Conservation (phyloP, 2,113 vertebrate genomes). For the Callospermophilus lateralis region DNA sequence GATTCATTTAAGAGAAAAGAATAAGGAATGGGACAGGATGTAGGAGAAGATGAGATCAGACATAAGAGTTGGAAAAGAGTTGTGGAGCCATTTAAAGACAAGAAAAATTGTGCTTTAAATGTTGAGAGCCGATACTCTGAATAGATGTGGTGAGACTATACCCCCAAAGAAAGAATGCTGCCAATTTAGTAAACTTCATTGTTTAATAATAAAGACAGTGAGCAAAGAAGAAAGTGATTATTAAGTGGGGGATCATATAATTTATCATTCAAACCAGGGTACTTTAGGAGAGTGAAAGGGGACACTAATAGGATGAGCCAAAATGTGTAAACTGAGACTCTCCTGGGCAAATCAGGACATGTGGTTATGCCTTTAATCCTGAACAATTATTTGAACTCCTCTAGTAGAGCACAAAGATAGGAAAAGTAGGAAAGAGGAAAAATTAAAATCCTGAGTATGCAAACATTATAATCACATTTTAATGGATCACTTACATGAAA, state of each 20-base stretch:
- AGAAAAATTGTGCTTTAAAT: conserved; percentile 23
- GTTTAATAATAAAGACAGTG: not conserved
- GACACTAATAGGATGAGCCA: not conserved
- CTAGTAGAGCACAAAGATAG: not conserved
- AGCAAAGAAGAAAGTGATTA: conserved; percentile 11
- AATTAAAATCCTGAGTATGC: not conserved
- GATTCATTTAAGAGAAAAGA: conserved; percentile 71
- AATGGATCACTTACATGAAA: too few species aligned
- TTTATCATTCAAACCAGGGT: not conserved
- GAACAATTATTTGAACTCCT: not conserved
- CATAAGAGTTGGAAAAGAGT: not conserved
- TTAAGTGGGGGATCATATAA: not conserved
- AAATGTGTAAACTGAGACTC: not conserved
- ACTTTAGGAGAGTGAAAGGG: conserved; percentile 1
- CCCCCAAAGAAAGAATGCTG: not conserved
- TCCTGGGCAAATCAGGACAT: not conserved
- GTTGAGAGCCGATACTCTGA: not conserved
- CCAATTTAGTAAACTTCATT: not conserved
- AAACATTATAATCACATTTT: not conserved
- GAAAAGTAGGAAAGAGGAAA: not conserved
- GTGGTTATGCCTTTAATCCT: not conserved
- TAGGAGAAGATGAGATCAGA: conserved; percentile 70
- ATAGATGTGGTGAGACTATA: not conserved
- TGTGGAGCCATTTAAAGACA: conserved; percentile 45
- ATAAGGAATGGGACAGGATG: conserved; percentile 35